Conservation (phyloP, 2,797 vertebrate species). For the Meriones psammophilus region DNA sequence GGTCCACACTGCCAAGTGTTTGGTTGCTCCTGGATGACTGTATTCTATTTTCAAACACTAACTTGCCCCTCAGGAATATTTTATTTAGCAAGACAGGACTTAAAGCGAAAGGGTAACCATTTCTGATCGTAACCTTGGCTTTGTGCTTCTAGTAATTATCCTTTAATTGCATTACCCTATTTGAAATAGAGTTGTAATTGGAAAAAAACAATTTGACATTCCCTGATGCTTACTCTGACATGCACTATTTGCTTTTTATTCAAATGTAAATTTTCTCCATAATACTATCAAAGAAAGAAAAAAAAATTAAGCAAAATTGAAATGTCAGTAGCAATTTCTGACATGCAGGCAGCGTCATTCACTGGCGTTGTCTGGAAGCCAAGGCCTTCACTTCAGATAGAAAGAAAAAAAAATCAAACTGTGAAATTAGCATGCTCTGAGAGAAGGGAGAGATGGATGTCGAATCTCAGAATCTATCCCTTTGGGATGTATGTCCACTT, state of each 20-base stretch:
- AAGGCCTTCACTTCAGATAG: slow-evolving; percentile 77
- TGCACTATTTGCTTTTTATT: slow-evolving; percentile 91
- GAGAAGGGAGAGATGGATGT: slow-evolving; percentile 62
- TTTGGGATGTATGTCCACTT: slow-evolving; percentile 87
- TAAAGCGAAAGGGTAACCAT: slow-evolving; percentile 88
- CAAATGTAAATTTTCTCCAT: slow-evolving; percentile 88
- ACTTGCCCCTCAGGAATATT: slow-evolving; percentile 85
- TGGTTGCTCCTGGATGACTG: slow-evolving; percentile 75
- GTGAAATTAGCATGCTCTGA: slow-evolving; percentile 82
- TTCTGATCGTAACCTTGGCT: slow-evolving; percentile 90
- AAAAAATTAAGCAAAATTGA: slow-evolving; percentile 92
- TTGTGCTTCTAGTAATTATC: slow-evolving; percentile 90
- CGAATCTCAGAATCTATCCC: slow-evolving; percentile 71
- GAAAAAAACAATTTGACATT: slow-evolving; percentile 88
- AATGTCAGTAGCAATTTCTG: slow-evolving; percentile 98
- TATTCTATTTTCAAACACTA: slow-evolving; percentile 85
- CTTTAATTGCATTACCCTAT: slow-evolving; percentile 91
- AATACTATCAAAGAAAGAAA: slow-evolving; percentile 90
- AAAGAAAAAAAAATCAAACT: slow-evolving; percentile 74
- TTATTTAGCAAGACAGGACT: slow-evolving; percentile 87
- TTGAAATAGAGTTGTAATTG: slow-evolving; percentile 91
- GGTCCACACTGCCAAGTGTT: slow-evolving; percentile 60
- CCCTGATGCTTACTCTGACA: slow-evolving; percentile 87
- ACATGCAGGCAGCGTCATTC: slow-evolving; percentile 91
- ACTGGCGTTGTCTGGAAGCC: slow-evolving; percentile 81